phyloP scores from a whole-genome alignment of 2,797 vertebrate genomes.

The Carcharodon carcharias region DNA sequence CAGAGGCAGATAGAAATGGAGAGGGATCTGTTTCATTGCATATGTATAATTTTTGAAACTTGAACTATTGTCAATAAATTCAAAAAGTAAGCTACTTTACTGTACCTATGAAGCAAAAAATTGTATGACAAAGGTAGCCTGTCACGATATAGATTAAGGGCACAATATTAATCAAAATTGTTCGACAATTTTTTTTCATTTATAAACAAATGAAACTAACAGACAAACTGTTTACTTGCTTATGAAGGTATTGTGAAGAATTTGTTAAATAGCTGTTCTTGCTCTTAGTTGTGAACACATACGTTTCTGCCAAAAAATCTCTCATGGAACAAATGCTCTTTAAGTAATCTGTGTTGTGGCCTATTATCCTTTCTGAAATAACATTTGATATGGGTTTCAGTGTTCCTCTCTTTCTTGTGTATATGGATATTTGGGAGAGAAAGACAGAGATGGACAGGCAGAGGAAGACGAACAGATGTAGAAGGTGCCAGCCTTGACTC shows the following conservation, averaged over 20 bases:
- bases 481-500: no score
- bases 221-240: not conserved
- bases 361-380: no score
- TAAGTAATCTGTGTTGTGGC: no score
- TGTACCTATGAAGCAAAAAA: not conserved
- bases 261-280: not conserved
- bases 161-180: not conserved
- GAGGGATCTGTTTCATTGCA: not conserved
- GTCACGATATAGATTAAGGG: not conserved
- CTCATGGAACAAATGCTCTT: not conserved
- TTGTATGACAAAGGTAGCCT: no score
- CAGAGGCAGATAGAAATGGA: not conserved
- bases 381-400: no score
- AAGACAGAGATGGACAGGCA: no score
- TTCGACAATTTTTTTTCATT: not conserved
- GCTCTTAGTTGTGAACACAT: not conserved
- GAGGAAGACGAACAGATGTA: no score
- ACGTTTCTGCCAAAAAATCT: not conserved
- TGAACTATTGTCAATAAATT: not conserved
- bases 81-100: not conserved
- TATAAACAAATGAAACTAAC: not conserved
- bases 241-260: not conserved
- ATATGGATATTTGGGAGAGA: no score
- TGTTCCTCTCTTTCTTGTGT: no score
- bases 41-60: not conserved